A percentile compares a stretch with the other conserved stretches of the same genome.
Evolutionary conservation across 2,888 invertebrate species (phyloP).

Genomic region (Myopa testacea): DNA sequence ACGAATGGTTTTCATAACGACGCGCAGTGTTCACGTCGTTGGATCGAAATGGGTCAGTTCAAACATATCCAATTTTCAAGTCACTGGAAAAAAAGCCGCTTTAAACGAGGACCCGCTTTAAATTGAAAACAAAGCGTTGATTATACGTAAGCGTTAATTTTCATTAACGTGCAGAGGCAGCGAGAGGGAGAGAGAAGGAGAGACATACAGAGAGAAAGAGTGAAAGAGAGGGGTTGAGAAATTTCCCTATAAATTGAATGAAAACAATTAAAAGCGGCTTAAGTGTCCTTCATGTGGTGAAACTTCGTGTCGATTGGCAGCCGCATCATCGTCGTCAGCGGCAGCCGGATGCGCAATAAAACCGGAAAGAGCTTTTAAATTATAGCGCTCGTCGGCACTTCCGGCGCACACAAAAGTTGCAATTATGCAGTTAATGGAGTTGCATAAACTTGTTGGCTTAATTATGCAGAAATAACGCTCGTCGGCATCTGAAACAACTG

Average conservation of each 20-base stretch:
- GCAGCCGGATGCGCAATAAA: constrained; percentile 7
- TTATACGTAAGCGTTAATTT: background rate
- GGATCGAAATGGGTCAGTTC: too few relatives aligned
- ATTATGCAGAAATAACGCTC: constrained; percentile 27
- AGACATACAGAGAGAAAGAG: background rate
- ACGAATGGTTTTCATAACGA: too few relatives aligned
- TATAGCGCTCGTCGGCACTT: constrained; percentile 26
- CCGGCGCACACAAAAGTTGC: constrained; percentile 25
- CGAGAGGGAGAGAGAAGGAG: background rate
- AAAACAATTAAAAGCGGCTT: constrained; percentile 31
- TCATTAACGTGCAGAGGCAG: background rate
- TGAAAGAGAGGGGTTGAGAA: background rate
- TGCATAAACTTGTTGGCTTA: constrained; percentile 32
- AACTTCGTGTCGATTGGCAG: constrained; percentile 27
- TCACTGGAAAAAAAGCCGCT: too few relatives aligned
- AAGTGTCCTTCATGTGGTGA: constrained; percentile 34
- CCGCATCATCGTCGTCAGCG: constrained; percentile 22
- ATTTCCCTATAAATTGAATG: constrained; percentile 25
- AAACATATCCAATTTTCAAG: too few relatives aligned
- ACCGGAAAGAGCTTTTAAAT: constrained; percentile 26
- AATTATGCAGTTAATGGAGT: constrained; percentile 38
- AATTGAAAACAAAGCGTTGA: too few relatives aligned
- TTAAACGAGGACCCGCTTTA: too few relatives aligned
- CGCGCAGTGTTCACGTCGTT: too few relatives aligned
- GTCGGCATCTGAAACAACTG: constrained; percentile 12